Evolutionary conservation across 2,797 vertebrate genomes (phyloP).

Genomic region (Myotis daubentonii): DNA sequence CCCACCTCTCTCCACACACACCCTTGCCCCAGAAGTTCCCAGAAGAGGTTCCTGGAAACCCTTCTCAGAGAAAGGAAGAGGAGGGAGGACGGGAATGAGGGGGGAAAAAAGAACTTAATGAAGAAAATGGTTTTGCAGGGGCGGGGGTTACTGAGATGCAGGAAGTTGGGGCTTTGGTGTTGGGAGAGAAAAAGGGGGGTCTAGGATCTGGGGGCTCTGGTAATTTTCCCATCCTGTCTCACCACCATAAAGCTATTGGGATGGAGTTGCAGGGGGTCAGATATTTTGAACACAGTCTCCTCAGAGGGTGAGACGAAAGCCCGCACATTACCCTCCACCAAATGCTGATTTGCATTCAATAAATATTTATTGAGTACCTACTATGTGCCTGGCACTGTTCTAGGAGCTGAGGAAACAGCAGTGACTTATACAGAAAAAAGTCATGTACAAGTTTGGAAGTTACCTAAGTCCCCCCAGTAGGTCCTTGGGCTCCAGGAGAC

Average conservation of each 20-base stretch:
- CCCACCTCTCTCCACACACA: no score
- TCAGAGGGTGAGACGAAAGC: neutral
- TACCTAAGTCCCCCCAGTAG: neutral
- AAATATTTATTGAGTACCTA: neutral
- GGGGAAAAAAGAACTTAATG: neutral
- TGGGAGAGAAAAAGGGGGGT: neutral
- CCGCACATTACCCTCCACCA: neutral
- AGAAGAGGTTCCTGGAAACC: slow-evolving; percentile 62
- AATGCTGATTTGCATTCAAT: neutral
- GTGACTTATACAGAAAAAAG: neutral
- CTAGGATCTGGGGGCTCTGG: neutral
- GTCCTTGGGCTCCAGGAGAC: neutral
- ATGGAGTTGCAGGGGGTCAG: neutral
- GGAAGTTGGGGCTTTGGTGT: neutral
- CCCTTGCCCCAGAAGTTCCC: neutral
- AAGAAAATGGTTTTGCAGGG: neutral
- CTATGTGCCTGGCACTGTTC: neutral
- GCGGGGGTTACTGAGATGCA: neutral
- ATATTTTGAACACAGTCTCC: neutral
- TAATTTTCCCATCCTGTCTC: neutral
- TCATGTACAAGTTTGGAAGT: neutral
- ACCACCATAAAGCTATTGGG: neutral
- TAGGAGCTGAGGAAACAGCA: neutral
- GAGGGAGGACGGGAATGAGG: neutral
- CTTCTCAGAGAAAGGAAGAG: slow-evolving; percentile 25